Percentiles rank a stretch among this genome's conserved stretches.
Conservation (phyloP, 2,797 vertebrate species). For the Bovichtus diacanthus region DNA sequence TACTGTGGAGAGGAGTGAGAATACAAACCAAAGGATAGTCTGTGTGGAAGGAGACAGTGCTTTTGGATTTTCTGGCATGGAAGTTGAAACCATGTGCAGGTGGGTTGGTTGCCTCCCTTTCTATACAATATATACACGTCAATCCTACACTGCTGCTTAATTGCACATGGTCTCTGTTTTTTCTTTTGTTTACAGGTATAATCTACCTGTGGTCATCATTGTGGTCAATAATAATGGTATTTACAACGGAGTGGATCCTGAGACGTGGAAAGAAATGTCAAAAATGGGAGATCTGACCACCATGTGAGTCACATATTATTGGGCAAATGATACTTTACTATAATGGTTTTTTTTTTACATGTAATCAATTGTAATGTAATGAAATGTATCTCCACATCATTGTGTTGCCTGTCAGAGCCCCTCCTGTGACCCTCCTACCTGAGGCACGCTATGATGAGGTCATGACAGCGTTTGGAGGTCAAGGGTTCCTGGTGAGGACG, state of each 20-base stretch:
- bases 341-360: not conserved
- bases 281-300: constrained; percentile 88
- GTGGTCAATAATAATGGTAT: constrained; percentile 99
- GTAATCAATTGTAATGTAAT: not conserved
- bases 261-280: constrained; percentile 89
- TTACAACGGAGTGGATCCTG: constrained; percentile 91
- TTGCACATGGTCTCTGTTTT: not conserved
- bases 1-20: constrained; percentile 82
- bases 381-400: not conserved
- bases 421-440: constrained; percentile 92
- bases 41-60: constrained; percentile 98
- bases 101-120: constrained; percentile 51
- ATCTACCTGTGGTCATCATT: constrained; percentile 92
- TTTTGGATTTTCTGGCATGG: constrained; percentile 99
- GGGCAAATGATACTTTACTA: not conserved
- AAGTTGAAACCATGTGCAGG: constrained; percentile 98
- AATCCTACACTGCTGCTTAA: not conserved
- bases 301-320: constrained; percentile 81
- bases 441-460: constrained; percentile 93
- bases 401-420: constrained; percentile 81
- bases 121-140: not conserved
- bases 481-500: constrained; percentile 92
- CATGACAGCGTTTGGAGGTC: constrained; percentile 94
- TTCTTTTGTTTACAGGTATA: constrained; percentile 84
- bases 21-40: constrained; percentile 83